phyloP scores from a whole-genome alignment of 2,888 invertebrate species.

The Psylliodes chrysocephalus region DNA sequence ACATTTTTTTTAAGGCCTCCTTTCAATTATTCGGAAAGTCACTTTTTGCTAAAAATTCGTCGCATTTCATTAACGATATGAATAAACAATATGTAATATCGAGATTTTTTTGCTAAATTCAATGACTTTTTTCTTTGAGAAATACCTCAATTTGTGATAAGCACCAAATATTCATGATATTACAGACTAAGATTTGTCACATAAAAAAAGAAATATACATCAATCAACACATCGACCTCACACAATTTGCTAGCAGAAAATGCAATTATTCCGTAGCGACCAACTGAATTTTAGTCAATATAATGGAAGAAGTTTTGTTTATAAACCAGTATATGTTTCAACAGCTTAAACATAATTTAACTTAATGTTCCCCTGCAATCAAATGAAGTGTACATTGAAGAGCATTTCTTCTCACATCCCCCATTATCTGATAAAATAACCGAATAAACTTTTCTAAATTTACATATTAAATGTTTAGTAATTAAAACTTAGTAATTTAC shows the following conservation, averaged over 20 bases:
- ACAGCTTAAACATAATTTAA: no score
- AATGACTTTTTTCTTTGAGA: constrained; percentile 25
- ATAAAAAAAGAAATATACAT: constrained; percentile 22
- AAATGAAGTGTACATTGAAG: no score
- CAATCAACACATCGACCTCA: constrained; percentile 15
- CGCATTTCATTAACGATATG: constrained; percentile 42
- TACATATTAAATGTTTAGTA: no score
- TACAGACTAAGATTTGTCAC: constrained; percentile 24
- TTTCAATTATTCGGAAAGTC: background rate
- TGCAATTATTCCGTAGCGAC: background rate
- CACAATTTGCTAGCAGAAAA: constrained; percentile 19
- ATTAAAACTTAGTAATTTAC: no score
- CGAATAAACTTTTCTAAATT: no score
- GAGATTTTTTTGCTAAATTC: constrained; percentile 32
- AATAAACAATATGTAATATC: constrained; percentile 46
- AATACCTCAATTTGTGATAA: constrained; percentile 28
- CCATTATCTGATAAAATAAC: no score
- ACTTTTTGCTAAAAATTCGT: background rate
- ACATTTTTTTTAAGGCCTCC: background rate
- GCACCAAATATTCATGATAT: constrained; percentile 44
- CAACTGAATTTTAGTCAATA: background rate
- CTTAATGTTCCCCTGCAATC: no score
- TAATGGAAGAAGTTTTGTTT: no score
- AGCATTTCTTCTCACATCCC: no score
- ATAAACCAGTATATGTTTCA: no score